Base-by-base conservation (phyloP, 2,888 invertebrate genomes). In the Rotaria magnacalcarata region DNA sequence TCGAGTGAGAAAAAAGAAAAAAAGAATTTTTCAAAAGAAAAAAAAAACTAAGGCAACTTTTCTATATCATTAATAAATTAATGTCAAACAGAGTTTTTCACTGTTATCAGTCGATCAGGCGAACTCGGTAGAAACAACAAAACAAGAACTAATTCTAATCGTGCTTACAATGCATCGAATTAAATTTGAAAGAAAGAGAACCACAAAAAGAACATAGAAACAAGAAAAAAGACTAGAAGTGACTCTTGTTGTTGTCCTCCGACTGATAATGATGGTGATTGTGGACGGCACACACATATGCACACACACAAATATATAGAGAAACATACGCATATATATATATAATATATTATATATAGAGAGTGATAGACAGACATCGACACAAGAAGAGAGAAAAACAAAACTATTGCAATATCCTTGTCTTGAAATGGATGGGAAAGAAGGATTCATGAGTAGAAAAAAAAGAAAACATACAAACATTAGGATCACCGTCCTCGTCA, bases 21-120 rank as follows among this genome's bases (percentile, higher is more conserved):
- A 27, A 67, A 67, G 4, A 27, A 60, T 11, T 27, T 27, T 67
- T 67, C 19, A 34, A 67, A 67, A 67, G 34, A 34, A 67, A 67
- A 67, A 27, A 67, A 8, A 52, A 52, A 50, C 34, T 34, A 67
- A 67, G 67, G 67, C 67, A 67, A 67, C 67, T 67, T 67, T 34
- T 67, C 67, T 67, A 67, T 67, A 67, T 67, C 67, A 67, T 67
- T 67, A 67, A 67, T 67, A 67, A 67, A 41, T 67, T 67, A 67
- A 34, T 67, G 67, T 67, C 67, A 67, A 67, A 67, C 67, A 67
- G 67, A 67, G 19, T 67, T 67, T 67, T 67, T 67, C 67, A 67
- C 67, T 67, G 67, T 67, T 67, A 67, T 67, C 67, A 67, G 67
- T 67, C 67, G 67, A 67, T 67, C 67, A 67, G 67, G 67, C 67